A percentile compares a stretch with the other conserved stretches of the same genome.
These are phyloP conservation scores for Sitophilus oryzae DNA, from an alignment of 1,140 invertebrate genomes.

Conservation along the genomic window DNA sequence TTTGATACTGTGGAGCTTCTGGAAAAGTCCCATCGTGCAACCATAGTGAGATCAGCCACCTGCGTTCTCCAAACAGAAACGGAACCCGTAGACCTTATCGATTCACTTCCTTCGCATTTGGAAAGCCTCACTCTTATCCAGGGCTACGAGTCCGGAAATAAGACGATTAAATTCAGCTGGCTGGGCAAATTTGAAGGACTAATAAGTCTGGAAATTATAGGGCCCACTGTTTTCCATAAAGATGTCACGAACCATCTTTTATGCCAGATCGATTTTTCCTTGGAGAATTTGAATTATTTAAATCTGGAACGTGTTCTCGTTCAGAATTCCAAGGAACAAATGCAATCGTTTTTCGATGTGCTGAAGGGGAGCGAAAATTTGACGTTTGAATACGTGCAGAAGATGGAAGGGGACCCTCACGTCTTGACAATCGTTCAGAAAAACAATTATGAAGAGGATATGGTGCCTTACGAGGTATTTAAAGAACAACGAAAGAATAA, in stretches of 20 bases:
- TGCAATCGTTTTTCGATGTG: conserved; percentile 36
- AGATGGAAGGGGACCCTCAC: conserved; percentile 32
- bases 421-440: conserved; percentile 38
- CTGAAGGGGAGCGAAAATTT: conserved; percentile 34
- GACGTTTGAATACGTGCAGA: conserved; percentile 40
- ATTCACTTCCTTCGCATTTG: conserved; percentile 49
- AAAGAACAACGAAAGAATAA: conserved; percentile 48
- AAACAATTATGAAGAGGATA: conserved; percentile 46
- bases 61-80: conserved; percentile 51
- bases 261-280: conserved; percentile 44
- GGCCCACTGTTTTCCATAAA: conserved; percentile 42
- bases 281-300: conserved; percentile 44
- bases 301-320: conserved; percentile 46
- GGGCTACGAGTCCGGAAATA: conserved; percentile 47
- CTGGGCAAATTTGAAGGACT: conserved; percentile 51
- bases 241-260: conserved; percentile 35
- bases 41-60: conserved; percentile 50
- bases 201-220: conserved; percentile 55
- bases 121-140: conserved; percentile 49
- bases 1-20: conserved; percentile 31
- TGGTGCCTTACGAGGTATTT: conserved; percentile 59
- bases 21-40: conserved; percentile 28
- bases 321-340: conserved; percentile 39
- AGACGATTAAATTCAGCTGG: conserved; percentile 49
- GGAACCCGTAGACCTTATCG: conserved; percentile 45